These are phyloP conservation scores for Tyrannus savana DNA, from an alignment of 2,113 vertebrate species.

Conservation along the genomic window DNA sequence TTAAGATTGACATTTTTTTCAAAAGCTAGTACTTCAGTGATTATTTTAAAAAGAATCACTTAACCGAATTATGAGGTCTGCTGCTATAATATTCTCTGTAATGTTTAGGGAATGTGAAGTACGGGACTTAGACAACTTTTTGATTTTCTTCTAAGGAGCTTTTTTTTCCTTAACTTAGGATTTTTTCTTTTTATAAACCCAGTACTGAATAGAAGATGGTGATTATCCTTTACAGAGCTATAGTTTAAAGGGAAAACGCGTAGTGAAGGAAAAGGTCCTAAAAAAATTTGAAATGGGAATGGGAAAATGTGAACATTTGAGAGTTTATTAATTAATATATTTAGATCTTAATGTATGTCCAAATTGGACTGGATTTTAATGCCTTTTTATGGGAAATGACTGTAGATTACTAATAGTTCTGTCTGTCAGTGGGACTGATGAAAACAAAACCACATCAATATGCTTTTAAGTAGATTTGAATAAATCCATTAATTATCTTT, in stretches of 20 bases:
- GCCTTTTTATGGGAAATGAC: neutral
- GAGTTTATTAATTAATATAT: neutral
- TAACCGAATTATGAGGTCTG: neutral
- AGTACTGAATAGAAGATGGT: neutral
- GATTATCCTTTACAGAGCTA: neutral
- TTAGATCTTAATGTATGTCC: neutral
- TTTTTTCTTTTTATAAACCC: neutral
- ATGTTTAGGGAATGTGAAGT: slow-evolving; percentile 55
- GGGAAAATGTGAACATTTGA: neutral
- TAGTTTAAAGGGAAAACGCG: neutral
- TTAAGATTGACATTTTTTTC: neutral
- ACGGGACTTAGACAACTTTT: neutral
- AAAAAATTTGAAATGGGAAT: neutral
- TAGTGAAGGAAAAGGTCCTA: neutral
- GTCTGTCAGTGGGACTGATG: neutral
- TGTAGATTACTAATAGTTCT: neutral
- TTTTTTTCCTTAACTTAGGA: neutral
- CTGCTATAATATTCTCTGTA: slow-evolving; percentile 61
- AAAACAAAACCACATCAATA: neutral
- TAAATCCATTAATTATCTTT: neutral
- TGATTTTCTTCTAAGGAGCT: neutral
- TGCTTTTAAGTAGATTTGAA: neutral
- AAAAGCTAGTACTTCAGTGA: neutral
- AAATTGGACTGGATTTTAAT: neutral
- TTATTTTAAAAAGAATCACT: slow-evolving; percentile 33